Conservation (phyloP, 2,888 invertebrate species). For the Deroplatys truncata region DNA sequence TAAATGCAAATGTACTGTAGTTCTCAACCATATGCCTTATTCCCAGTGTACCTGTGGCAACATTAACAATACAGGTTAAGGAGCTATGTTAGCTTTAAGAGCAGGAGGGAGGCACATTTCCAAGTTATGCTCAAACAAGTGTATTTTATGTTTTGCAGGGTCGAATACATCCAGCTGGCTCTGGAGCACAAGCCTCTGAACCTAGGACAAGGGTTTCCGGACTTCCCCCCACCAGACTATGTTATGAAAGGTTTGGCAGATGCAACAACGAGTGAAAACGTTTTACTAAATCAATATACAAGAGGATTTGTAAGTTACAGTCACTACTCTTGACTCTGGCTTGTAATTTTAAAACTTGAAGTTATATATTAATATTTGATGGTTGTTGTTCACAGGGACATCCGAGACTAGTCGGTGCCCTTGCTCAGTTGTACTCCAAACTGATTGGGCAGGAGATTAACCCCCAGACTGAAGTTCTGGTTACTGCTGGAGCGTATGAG, state of each 20-base stretch:
- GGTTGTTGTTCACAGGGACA: constrained; percentile 68
- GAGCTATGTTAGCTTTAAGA: too few species aligned
- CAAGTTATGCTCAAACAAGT: too few species aligned
- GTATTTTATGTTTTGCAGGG: constrained; percentile 55
- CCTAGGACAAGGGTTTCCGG: constrained; percentile 94
- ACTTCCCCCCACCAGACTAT: constrained; percentile 80
- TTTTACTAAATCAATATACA: constrained; percentile 85
- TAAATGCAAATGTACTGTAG: too few species aligned
- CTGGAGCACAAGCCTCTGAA: constrained; percentile 83
- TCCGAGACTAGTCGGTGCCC: constrained; percentile 76
- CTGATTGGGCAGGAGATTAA: constrained; percentile 73
- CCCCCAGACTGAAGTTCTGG: constrained; percentile 78
- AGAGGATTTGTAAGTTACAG: constrained; percentile 78
- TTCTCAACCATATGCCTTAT: too few species aligned
- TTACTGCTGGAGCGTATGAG: constrained; percentile 93
- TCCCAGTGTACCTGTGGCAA: too few species aligned
- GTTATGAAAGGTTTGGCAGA: constrained; percentile 72
- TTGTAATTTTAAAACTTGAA: background rate
- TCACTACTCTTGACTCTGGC: background rate
- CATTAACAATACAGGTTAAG: too few species aligned
- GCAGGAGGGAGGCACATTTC: too few species aligned
- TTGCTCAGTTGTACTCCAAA: constrained; percentile 81
- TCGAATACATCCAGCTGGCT: constrained; percentile 83
- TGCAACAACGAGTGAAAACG: constrained; percentile 63
- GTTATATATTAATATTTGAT: background rate